Base-by-base conservation (phyloP, 2,888 invertebrate species). In the Campopleginae sp. region DNA sequence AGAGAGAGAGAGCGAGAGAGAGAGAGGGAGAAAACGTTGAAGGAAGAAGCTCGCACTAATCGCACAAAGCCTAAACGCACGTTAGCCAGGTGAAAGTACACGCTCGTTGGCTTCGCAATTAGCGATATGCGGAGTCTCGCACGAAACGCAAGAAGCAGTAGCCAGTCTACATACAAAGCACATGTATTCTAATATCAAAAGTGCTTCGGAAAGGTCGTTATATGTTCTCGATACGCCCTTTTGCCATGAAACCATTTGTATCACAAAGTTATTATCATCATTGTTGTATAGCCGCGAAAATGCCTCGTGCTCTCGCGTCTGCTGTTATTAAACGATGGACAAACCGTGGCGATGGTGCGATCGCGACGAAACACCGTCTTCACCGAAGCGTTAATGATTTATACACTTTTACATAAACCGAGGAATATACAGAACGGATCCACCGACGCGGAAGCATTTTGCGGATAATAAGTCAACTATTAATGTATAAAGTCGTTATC, bases 71-170 rank as follows among this genome's bases (percentile, higher is more conserved):
- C 86, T 86, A 83, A 87, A 87, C 85, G 68, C 54, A 46, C 81
- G 82, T 77, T 78, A 82, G 76, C 82, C 87, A 85, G 85, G 88
- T 88, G 88, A 88, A 88, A 88, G 88, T 88, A 86, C 82, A 85
- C 83, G 86, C 86, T 86, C 83, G 87, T 87, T 86, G 87, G 86
- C 79, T 84, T 86, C 63, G 86, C 86, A 87, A 87, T 87, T 87
- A 87, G 86, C 80, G 82, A 85, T 85, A 81, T 66, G 86, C 82
- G 80, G 80, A 78, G 87, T 71, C 75, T 84, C 80, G 82, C 83
- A 81, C 79, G 83, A 85, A 86, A 74, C 68, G 74, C 86, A 82
- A 84, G 82, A 71, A 84, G 58, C 81, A 70, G 38, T 38, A 65
- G 71, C 63, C 23, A 38, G 54, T 66, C 31, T n/a, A 68, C 23